These are phyloP conservation scores for Hirtodrosophila alboralis DNA, from an alignment of 2,888 invertebrate genomes.

Conservation along the genomic window DNA sequence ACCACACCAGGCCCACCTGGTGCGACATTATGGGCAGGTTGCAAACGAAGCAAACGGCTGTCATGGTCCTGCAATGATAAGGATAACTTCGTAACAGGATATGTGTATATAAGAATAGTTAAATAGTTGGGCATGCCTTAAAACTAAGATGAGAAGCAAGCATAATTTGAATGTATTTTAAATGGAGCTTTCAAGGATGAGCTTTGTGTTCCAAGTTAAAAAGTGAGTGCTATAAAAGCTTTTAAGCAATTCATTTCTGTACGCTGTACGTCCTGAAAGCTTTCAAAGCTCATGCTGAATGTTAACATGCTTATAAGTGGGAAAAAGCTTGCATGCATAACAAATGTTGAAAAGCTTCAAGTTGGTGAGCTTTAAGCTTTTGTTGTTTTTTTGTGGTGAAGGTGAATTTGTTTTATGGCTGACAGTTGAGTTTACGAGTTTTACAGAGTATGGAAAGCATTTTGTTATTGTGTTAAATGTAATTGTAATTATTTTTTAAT, in stretches of 20 bases:
- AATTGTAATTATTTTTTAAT: slow-evolving; percentile 4
- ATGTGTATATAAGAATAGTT: too few species aligned
- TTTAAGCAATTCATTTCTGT: too few species aligned
- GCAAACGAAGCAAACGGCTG: slow-evolving; percentile 97
- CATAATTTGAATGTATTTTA: too few species aligned
- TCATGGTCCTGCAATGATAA: slow-evolving; percentile 91
- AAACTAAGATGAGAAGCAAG: too few species aligned
- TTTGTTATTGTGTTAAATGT: slow-evolving; percentile 1
- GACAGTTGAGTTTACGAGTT: neutral
- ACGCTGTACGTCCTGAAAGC: neutral
- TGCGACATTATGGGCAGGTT: slow-evolving; percentile 97
- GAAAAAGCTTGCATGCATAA: slow-evolving; percentile 39
- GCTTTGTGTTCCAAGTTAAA: too few species aligned
- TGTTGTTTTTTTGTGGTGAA: too few species aligned
- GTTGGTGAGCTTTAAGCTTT: slow-evolving; percentile 26
- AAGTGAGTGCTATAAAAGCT: too few species aligned
- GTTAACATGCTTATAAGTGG: slow-evolving; percentile 1
- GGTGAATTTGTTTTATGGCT: slow-evolving; percentile 16
- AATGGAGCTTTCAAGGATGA: too few species aligned
- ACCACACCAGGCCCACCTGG: slow-evolving; percentile 97
- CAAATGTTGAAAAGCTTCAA: slow-evolving; percentile 12
- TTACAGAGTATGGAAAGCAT: slow-evolving; percentile 5
- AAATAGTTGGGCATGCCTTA: too few species aligned
- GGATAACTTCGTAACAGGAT: slow-evolving; percentile 10
- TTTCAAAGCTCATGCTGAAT: slow-evolving; percentile 19